Percentiles rank a stretch among this genome's conserved stretches.
These are phyloP conservation scores for Fundulus diaphanus DNA, from an alignment of 2,797 vertebrate genomes.

Conservation along the genomic window DNA sequence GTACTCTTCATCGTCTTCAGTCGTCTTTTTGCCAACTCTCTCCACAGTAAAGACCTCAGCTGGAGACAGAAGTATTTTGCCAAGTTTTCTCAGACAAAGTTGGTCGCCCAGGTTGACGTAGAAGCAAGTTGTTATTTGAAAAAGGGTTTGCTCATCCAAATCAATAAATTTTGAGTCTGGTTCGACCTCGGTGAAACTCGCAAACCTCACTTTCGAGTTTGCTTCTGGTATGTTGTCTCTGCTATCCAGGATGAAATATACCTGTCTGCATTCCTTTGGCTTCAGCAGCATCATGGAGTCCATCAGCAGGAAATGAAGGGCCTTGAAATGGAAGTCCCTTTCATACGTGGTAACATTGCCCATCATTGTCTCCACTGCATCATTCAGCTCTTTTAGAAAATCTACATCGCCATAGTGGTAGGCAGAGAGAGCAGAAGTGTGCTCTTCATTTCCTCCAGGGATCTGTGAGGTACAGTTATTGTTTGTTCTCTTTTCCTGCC, in stretches of 20 bases:
- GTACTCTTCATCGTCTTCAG: fast-evolving
- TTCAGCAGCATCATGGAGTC: slow-evolving; percentile 52
- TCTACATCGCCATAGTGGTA: fast-evolving
- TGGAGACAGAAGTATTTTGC: slow-evolving; percentile 61
- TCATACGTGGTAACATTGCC: slow-evolving; percentile 51
- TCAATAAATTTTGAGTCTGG: fast-evolving
- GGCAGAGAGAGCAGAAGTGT: slow-evolving; percentile 43
- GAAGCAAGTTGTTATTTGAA: slow-evolving; percentile 67
- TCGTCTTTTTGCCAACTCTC: fast-evolving
- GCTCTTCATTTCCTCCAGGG: slow-evolving; percentile 30
- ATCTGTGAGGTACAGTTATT: slow-evolving; percentile 27
- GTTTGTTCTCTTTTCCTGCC: not conserved
- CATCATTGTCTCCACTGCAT: slow-evolving; percentile 35
- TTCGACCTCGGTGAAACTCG: slow-evolving; percentile 27
- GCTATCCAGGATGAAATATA: not conserved
- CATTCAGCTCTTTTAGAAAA: slow-evolving; percentile 6
- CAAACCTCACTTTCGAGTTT: slow-evolving; percentile 56
- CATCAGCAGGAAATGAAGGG: slow-evolving; percentile 72
- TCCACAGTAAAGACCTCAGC: slow-evolving; percentile 66
- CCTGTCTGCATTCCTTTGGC: slow-evolving; percentile 6
- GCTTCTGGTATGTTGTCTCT: fast-evolving
- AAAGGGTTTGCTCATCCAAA: fast-evolving
- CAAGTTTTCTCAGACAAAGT: not conserved
- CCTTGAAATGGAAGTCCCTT: slow-evolving; percentile 60
- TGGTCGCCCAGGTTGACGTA: slow-evolving; percentile 26